Conservation (phyloP, 1,140 invertebrate species). For the Hypsibius dujardini region DNA sequence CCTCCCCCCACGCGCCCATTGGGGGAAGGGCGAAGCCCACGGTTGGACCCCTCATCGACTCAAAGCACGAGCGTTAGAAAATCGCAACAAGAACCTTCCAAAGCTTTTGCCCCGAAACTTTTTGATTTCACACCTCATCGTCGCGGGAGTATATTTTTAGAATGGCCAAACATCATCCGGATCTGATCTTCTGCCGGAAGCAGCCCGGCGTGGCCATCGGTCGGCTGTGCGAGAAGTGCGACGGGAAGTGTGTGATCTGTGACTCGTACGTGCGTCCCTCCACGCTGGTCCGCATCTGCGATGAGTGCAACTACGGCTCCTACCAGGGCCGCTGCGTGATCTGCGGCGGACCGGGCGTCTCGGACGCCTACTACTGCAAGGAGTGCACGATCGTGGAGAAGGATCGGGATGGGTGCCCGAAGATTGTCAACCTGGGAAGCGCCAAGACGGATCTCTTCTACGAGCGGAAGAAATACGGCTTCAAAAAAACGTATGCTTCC, state of each 20-base stretch:
- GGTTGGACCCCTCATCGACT: too few relatives aligned
- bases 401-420: conserved; percentile 97
- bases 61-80: too few relatives aligned
- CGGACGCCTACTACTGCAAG: conserved; percentile 98
- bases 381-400: conserved; percentile 99
- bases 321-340: conserved; percentile 98
- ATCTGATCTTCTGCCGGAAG: conserved; percentile 96
- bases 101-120: too few relatives aligned
- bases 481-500: conserved; percentile 64
- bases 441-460: conserved; percentile 99
- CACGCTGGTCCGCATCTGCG: conserved; percentile 91
- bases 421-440: conserved; percentile 97
- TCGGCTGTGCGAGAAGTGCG: conserved; percentile 92
- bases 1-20: conserved; percentile 88
- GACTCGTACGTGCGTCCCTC: conserved; percentile 96
- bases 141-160: too few relatives aligned
- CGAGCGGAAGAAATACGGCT: conserved; percentile 98
- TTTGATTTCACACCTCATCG: too few relatives aligned
- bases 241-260: conserved; percentile 98
- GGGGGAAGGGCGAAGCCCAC: conserved; percentile 99
- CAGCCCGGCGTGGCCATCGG: conserved; percentile 95
- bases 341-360: conserved; percentile 94
- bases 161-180: conserved; percentile 99
- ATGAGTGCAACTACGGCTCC: conserved; percentile 98
- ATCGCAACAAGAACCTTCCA: too few relatives aligned